Evolutionary conservation across 2,888 invertebrate genomes (phyloP).

Genomic region (Nomada fabriciana): DNA sequence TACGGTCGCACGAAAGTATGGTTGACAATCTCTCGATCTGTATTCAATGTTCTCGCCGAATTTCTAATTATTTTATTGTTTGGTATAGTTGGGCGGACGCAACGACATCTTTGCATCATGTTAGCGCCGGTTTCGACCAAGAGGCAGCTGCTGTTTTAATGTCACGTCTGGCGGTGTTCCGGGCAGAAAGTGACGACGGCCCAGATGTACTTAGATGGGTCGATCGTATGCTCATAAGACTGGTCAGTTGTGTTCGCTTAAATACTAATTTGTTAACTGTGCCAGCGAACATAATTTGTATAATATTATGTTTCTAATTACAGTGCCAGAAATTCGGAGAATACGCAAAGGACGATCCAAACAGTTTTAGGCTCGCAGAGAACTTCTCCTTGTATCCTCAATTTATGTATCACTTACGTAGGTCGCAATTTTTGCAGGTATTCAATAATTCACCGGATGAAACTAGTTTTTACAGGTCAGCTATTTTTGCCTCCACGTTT

Average conservation of each 20-base stretch:
- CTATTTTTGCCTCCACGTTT: not conserved
- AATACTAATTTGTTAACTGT: not conserved
- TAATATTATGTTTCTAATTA: conserved; percentile 73
- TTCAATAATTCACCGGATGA: conserved; percentile 99
- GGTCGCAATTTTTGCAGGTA: conserved; percentile 99
- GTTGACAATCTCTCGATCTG: conserved; percentile 65
- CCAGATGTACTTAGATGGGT: conserved; percentile 99
- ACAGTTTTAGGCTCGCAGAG: conserved; percentile 97
- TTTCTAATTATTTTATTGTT: conserved; percentile 15
- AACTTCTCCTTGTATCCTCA: conserved; percentile 99
- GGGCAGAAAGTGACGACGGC: conserved; percentile 97
- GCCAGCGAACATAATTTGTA: not conserved
- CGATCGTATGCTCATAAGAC: conserved; percentile 97
- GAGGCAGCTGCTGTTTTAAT: conserved; percentile 99
- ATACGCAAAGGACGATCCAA: conserved; percentile 98
- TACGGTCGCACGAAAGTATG: conserved; percentile 97
- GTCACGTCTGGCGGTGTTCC: conserved; percentile 97
- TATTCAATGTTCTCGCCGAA: not conserved
- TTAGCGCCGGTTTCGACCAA: conserved; percentile 98
- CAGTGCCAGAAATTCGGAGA: conserved; percentile 99
- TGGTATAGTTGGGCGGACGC: conserved; percentile 96
- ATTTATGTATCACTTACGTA: conserved; percentile 99
- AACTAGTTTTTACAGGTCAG: conserved; percentile 97
- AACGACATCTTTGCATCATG: conserved; percentile 93
- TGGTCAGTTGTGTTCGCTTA: conserved; percentile 87